Base-by-base conservation (phyloP, 2,113 vertebrate species). In the Narcine bancroftii region DNA sequence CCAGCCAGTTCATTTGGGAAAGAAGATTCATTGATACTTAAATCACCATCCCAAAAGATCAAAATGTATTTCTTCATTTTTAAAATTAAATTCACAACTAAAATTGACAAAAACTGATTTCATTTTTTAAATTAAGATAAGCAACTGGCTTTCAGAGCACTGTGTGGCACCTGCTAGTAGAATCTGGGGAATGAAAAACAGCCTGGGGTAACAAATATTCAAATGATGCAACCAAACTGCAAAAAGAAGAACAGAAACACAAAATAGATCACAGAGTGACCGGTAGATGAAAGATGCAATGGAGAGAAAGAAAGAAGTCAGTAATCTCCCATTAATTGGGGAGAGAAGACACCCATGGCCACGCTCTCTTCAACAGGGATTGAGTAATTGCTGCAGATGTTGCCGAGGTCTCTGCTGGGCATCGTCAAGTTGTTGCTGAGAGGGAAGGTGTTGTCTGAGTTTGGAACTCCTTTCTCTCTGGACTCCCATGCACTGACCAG, bases 341-440 rank as follows among this genome's bases (percentile, higher is more conserved):
- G 45, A 75, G n/a, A n/a, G 39, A 33, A 50, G 21, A 13, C 45
- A 3, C 6, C 45, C 47, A 45, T 29, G 50, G 47, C 24, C 47
- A 24, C 45, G 24, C 26, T 33, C 77, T 50, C 7, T 81, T 81
- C 53, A 81, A 81, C 77, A 53, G 77, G 45, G 77, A 81, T 81
- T 81, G 77, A 33, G 77, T 9, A 45, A 50, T 3, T 3, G 77
- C 53, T 29, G 47, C 45, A 26, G 77, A 29, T 81, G 33, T 81
- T 81, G 26, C 33, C 11, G 77, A 81, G 47, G 77, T 95, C 93
- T 42, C 93, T 93, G 11, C 92, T 63, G 93, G 93, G 92, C 92
- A 95, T 76, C 93, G 42, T 47, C 94, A 95, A 93, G 87, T 93
- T 93, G 93, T 94, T 95, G 95, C 94, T 95, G 93, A 95, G 93